A percentile compares a stretch with the other conserved stretches of the same genome.
These are phyloP conservation scores for Dermatemys mawii DNA, from an alignment of 2,113 vertebrate genomes.

Conservation along the genomic window DNA sequence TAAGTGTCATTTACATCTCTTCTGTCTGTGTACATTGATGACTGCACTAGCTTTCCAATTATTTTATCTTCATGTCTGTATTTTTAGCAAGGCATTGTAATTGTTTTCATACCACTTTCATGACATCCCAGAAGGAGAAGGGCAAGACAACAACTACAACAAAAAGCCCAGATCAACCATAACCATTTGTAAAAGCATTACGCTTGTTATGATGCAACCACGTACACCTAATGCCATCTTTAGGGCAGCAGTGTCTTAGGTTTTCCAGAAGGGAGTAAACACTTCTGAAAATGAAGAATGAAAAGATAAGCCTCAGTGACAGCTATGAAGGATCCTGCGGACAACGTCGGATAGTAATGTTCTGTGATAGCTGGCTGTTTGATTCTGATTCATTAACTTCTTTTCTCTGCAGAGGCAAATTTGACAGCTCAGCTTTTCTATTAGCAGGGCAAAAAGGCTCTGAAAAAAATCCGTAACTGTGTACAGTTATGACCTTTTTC, in stretches of 20 bases:
- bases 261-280: background rate
- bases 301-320: background rate
- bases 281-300: background rate
- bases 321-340: background rate
- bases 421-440: conserved; percentile 12
- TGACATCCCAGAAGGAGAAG: background rate
- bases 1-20: background rate
- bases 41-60: background rate
- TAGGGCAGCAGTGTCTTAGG: background rate
- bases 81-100: background rate
- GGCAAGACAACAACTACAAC: background rate
- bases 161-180: background rate
- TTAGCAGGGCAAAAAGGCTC: background rate
- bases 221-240: background rate
- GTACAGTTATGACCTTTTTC: background rate
- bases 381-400: background rate
- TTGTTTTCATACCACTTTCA: background rate
- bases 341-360: background rate
- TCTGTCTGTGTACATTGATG: background rate
- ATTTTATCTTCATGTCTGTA: background rate
- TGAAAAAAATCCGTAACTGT: background rate
- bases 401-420: conserved; percentile 26
- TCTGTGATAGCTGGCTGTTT: conserved; percentile 4
- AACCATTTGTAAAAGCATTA: background rate
- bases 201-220: background rate